phyloP scores from a whole-genome alignment of 2,113 vertebrate species.

The Bostrychus sinensis region DNA sequence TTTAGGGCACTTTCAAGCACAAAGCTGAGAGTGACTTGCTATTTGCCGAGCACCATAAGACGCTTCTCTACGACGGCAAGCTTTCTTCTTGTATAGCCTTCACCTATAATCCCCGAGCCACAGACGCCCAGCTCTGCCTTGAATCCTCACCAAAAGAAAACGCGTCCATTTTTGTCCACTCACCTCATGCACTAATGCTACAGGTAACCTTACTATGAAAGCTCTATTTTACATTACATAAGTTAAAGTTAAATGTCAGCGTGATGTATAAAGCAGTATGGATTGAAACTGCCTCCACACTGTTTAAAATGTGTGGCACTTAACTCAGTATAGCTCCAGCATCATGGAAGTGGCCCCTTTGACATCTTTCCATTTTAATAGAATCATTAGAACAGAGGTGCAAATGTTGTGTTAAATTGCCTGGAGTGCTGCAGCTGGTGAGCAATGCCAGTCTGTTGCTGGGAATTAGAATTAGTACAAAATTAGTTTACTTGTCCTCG shows the following conservation, averaged over 20 bases:
- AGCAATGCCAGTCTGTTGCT: constrained; percentile 31
- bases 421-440: constrained; percentile 37
- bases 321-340: not conserved
- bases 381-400: constrained; percentile 59
- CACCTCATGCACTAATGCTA: constrained; percentile 98
- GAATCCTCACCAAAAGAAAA: constrained; percentile 98
- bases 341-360: constrained; percentile 44
- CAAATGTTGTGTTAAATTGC: constrained; percentile 36
- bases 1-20: constrained; percentile 94
- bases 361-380: constrained; percentile 52
- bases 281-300: constrained; percentile 1
- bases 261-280: constrained; percentile 22
- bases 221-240: not conserved
- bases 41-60: constrained; percentile 95
- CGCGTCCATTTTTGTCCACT: constrained; percentile 96
- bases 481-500: not conserved
- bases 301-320: not conserved
- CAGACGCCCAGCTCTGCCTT: constrained; percentile 96
- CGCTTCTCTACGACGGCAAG: constrained; percentile 93
- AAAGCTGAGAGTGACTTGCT: constrained; percentile 96
- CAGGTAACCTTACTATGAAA: constrained; percentile 83
- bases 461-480: constrained; percentile 35
- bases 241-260: constrained; percentile 15
- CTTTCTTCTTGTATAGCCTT: constrained; percentile 91
- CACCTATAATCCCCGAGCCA: constrained; percentile 95